phyloP scores from a whole-genome alignment of 1,140 invertebrate genomes.

The Brachionus plicatilis region DNA sequence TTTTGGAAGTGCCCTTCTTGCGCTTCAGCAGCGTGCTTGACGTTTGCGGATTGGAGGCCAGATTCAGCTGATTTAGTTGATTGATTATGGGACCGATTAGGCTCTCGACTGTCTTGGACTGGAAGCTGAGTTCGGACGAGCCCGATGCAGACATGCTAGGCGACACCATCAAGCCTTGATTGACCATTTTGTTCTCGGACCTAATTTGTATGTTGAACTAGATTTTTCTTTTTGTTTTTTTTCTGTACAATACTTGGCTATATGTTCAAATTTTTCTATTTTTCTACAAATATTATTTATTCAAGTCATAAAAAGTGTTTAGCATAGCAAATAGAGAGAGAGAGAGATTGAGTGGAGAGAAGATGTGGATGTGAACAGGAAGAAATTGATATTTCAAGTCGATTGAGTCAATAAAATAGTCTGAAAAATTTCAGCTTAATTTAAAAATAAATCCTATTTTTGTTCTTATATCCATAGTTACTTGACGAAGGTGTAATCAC shows the following conservation, averaged over 20 bases:
- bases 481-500: background rate
- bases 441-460: background rate
- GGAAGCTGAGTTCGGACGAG: background rate
- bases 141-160: background rate
- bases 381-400: background rate
- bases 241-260: background rate
- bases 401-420: background rate
- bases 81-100: background rate
- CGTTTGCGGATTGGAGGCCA: background rate
- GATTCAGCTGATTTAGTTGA: constrained; percentile 2
- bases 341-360: background rate
- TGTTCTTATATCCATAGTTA: background rate
- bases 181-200: background rate
- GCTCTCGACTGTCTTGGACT: constrained; percentile 15
- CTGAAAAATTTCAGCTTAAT: background rate
- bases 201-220: background rate
- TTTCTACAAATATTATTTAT: background rate
- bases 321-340: background rate
- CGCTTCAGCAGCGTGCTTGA: background rate
- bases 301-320: background rate
- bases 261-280: background rate
- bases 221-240: background rate
- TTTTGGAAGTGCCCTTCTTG: constrained; percentile 24
- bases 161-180: background rate
- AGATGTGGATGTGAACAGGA: background rate